Evolutionary conservation across 2,113 vertebrate species (phyloP).

Genomic region (Phodopus roborovskii): DNA sequence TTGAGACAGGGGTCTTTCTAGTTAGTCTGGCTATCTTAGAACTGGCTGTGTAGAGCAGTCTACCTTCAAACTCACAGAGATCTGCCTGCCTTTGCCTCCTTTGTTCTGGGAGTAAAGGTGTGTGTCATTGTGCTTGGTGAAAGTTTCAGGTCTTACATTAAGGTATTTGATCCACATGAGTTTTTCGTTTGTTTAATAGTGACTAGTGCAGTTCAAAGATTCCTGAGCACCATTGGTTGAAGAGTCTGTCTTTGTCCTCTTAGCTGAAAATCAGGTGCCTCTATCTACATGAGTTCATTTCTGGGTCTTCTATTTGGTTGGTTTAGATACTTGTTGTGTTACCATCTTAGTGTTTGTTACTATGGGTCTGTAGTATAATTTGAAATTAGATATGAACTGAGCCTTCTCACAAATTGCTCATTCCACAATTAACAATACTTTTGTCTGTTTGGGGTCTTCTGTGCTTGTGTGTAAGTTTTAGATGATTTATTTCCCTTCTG

Average conservation of each 20-base stretch:
- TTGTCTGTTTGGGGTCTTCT: background rate
- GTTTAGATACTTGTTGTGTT: background rate
- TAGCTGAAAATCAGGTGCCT: background rate
- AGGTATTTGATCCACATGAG: background rate
- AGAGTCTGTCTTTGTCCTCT: background rate
- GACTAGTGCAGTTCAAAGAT: background rate
- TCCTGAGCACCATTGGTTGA: background rate
- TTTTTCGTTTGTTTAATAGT: background rate
- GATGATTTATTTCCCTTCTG: background rate
- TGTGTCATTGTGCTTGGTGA: background rate
- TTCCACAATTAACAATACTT: background rate
- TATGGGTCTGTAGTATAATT: background rate
- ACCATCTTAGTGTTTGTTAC: background rate
- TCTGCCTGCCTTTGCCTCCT: background rate
- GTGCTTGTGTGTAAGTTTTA: background rate
- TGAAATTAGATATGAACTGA: background rate
- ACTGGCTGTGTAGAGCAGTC: background rate
- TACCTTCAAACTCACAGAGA: background rate
- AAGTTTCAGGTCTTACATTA: background rate
- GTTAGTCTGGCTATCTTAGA: background rate
- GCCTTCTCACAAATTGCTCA: background rate
- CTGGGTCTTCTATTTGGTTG: background rate
- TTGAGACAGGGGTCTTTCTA: background rate
- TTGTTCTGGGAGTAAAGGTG: background rate
- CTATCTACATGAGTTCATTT: background rate